Conservation (phyloP, 2,113 vertebrate genomes). For the Spilogale gracilis region DNA sequence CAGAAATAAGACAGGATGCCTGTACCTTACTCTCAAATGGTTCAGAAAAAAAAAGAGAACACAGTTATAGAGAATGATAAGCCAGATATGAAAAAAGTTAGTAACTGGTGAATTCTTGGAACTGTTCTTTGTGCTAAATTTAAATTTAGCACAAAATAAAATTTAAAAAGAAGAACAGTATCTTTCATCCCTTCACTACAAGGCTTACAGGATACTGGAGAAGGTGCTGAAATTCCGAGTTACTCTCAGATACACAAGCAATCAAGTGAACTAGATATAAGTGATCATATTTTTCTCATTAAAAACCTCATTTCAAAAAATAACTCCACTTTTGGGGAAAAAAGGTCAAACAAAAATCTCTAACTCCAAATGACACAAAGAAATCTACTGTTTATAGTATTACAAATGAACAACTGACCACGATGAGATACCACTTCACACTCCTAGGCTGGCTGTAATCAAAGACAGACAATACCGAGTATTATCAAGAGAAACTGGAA, state of each 20-base stretch:
- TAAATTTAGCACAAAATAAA: slow-evolving; percentile 20
- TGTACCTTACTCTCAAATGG: background rate
- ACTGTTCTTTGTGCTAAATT: background rate
- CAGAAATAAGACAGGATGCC: background rate
- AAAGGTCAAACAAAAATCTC: background rate
- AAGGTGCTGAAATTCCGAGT: background rate
- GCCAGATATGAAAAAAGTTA: background rate
- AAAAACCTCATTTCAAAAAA: slow-evolving; percentile 32
- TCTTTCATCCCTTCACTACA: background rate
- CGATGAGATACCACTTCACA: background rate
- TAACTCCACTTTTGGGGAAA: background rate
- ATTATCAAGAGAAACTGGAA: background rate
- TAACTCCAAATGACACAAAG: background rate
- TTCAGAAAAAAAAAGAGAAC: background rate
- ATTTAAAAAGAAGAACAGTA: background rate
- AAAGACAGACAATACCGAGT: background rate
- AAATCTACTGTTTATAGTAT: background rate
- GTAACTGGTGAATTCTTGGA: background rate
- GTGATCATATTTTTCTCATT: background rate
- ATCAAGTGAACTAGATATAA: background rate
- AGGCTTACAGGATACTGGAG: background rate
- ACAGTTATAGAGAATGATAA: background rate
- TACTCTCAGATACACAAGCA: background rate
- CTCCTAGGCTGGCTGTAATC: background rate
- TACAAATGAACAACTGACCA: background rate